Percentiles rank a stretch among this genome's conserved stretches.
phyloP scores from a whole-genome alignment of 2,113 vertebrate genomes.

The Donacobius atricapilla region DNA sequence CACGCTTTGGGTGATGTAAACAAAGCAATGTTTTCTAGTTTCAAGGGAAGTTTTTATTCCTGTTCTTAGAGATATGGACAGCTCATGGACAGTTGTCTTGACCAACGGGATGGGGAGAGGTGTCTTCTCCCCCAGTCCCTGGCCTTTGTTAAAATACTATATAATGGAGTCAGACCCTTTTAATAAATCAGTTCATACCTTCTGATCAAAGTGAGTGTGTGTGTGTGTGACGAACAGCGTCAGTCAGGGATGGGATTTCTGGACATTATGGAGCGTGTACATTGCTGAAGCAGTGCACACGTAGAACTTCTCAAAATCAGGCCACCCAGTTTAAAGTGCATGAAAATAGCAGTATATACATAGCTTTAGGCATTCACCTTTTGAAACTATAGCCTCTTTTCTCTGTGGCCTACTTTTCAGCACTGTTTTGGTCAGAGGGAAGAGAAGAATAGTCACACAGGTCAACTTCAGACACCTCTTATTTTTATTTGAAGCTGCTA shows the following conservation, averaged over 20 bases:
- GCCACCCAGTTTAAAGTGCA: slow-evolving; percentile 32
- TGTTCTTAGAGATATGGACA: no score
- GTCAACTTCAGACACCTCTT: neutral
- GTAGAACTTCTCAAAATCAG: slow-evolving; percentile 4
- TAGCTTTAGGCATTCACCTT: slow-evolving; percentile 6
- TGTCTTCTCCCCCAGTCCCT: no score
- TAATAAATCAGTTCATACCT: no score
- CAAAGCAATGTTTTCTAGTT: no score
- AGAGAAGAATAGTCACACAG: neutral
- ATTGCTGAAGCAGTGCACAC: neutral
- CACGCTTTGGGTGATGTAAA: no score
- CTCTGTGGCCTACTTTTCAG: neutral
- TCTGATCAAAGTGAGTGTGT: no score
- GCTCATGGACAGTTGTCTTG: no score
- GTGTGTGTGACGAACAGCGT: no score
- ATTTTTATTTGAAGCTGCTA: neutral
- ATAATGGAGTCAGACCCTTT: no score
- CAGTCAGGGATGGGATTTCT: neutral
- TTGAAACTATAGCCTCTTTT: neutral
- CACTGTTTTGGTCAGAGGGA: neutral
- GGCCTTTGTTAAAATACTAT: no score
- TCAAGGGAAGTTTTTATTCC: no score
- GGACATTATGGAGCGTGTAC: neutral
- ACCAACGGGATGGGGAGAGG: no score
- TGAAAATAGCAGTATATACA: slow-evolving; percentile 29